phyloP scores from a whole-genome alignment of 2,113 vertebrate species.

The Leucosticte australis region DNA sequence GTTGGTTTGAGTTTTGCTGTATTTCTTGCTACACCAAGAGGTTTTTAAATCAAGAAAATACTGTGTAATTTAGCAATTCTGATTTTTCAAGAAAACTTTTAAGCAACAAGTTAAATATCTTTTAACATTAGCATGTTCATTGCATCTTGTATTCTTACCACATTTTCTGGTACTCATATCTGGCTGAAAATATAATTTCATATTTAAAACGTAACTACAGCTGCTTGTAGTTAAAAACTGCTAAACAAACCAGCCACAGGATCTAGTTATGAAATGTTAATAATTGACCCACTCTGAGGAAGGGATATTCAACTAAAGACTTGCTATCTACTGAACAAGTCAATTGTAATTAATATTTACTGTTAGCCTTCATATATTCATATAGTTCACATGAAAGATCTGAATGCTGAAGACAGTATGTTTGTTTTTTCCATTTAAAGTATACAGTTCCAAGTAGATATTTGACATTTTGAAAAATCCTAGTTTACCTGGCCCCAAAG shows the following conservation, averaged over 20 bases:
- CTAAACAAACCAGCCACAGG: neutral
- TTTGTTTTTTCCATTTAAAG: neutral
- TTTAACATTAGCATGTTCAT: neutral
- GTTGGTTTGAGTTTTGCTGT: neutral
- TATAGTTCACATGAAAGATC: neutral
- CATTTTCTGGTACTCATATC: neutral
- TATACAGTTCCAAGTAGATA: neutral
- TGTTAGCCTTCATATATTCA: neutral
- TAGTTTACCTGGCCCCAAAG: constrained; percentile 97
- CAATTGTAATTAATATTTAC: neutral
- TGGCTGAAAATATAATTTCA: neutral
- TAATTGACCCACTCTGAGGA: neutral
- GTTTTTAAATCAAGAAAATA: neutral
- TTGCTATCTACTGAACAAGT: neutral
- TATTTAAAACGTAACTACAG: neutral
- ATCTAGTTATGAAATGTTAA: neutral
- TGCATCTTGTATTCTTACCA: neutral
- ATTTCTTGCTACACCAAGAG: neutral
- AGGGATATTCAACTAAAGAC: neutral
- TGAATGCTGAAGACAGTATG: neutral
- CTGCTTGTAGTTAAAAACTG: neutral
- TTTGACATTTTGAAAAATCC: neutral
- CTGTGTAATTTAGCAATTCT: neutral
- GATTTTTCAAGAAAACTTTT: neutral
- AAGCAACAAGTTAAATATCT: neutral